Conservation (phyloP, 2,113 vertebrate species). For the Esox niger region DNA sequence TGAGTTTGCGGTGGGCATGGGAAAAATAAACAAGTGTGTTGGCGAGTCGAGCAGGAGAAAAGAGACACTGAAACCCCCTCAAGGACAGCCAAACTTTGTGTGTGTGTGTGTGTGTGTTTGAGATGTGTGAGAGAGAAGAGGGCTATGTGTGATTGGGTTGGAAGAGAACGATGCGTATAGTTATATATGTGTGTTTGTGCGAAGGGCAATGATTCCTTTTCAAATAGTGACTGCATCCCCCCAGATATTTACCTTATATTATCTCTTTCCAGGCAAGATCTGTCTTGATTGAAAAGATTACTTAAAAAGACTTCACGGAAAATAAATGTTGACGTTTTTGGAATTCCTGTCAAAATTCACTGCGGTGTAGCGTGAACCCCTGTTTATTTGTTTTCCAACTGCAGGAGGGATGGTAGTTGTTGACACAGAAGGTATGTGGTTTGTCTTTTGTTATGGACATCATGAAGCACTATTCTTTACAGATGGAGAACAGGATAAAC, state of each 20-base stretch:
- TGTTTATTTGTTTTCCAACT: constrained; percentile 70
- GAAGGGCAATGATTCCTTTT: constrained; percentile 47
- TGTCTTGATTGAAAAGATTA: constrained; percentile 66
- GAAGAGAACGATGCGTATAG: neutral
- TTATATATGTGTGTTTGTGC: constrained; percentile 11
- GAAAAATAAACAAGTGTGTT: constrained; percentile 61
- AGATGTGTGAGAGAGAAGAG: constrained; percentile 25
- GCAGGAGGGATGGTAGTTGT: constrained; percentile 47
- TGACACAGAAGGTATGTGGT: neutral
- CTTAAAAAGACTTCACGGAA: constrained; percentile 69
- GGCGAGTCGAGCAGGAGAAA: constrained; percentile 31
- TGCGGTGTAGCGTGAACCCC: constrained; percentile 47
- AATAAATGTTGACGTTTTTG: constrained; percentile 68
- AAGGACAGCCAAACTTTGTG: constrained; percentile 15
- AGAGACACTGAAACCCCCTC: constrained; percentile 27
- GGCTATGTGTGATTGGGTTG: constrained; percentile 2
- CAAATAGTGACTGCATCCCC: constrained; percentile 61
- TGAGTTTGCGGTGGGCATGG: constrained; percentile 58
- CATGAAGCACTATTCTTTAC: constrained; percentile 54
- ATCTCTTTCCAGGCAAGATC: constrained; percentile 66
- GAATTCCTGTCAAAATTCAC: constrained; percentile 62
- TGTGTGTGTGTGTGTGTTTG: constrained; percentile 30
- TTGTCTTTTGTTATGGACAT: constrained; percentile 62
- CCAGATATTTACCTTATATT: constrained; percentile 76
- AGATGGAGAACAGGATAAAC: constrained; percentile 55